A percentile compares a stretch with the other conserved stretches of the same genome.
phyloP scores from a whole-genome alignment of 2,797 vertebrate genomes.

The Pagetopsis macropterus region DNA sequence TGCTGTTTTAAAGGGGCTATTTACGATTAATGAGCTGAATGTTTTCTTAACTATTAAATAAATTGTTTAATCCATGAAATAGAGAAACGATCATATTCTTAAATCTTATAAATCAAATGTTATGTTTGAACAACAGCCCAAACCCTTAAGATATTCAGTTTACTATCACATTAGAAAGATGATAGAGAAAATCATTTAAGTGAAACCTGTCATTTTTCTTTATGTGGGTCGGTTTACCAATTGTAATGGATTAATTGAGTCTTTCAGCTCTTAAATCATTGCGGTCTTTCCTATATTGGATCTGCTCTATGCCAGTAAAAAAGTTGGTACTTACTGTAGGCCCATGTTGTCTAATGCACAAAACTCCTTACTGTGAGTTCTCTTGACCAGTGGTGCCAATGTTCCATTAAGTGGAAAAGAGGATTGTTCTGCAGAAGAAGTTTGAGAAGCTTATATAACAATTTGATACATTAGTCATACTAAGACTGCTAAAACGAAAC shows the following conservation, averaged over 20 bases:
- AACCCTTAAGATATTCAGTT: neutral
- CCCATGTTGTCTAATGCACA: neutral
- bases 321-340: neutral
- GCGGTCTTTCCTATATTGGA: neutral
- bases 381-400: slow-evolving; percentile 9
- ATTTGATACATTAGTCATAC: slow-evolving; percentile 11
- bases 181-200: neutral
- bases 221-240: neutral
- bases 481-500: neutral
- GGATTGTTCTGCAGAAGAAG: neutral
- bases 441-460: slow-evolving; percentile 27
- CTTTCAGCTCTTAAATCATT: neutral
- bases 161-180: neutral
- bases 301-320: neutral
- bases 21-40: too few species aligned
- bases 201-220: too few species aligned
- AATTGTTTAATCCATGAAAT: neutral
- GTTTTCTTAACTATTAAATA: too few species aligned
- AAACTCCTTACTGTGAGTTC: neutral
- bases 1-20: too few species aligned
- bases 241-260: neutral
- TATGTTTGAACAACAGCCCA: neutral
- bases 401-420: neutral
- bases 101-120: too few species aligned
- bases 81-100: neutral